Percentiles rank a stretch among this genome's conserved stretches.
Evolutionary conservation across 2,113 vertebrate genomes (phyloP).

Genomic region (Labrus mixtus): DNA sequence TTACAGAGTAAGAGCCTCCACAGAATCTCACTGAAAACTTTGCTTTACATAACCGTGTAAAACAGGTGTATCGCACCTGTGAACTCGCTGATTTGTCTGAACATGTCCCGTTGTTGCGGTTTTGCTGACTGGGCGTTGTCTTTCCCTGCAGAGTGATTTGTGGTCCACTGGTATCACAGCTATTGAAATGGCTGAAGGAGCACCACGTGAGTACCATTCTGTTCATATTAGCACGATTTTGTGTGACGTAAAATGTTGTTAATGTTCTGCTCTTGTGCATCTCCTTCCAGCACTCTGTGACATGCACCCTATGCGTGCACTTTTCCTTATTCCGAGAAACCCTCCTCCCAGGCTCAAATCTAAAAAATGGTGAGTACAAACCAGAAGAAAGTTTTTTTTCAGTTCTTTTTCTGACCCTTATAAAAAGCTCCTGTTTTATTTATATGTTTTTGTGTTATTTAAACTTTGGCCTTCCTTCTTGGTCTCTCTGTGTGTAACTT

Average conservation of each 20-base stretch:
- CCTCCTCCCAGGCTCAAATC: slow-evolving; percentile 98
- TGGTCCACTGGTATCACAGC: slow-evolving; percentile 99
- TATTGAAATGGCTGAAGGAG: slow-evolving; percentile 99
- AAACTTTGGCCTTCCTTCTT: slow-evolving; percentile 1
- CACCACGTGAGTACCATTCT: slow-evolving; percentile 91
- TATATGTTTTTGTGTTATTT: background rate
- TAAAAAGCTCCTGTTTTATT: background rate
- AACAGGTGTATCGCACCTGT: background rate
- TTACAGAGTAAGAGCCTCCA: slow-evolving; percentile 89
- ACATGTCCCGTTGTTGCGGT: too few relatives aligned
- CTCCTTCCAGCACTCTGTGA: slow-evolving; percentile 91
- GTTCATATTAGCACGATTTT: background rate
- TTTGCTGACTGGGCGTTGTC: slow-evolving; percentile 21
- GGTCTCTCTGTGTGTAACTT: background rate
- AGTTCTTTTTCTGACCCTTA: background rate
- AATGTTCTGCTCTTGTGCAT: background rate
- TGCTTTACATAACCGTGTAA: background rate
- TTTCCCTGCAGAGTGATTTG: slow-evolving; percentile 90
- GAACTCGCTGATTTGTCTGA: background rate
- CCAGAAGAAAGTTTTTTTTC: background rate
- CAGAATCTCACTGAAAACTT: too few relatives aligned
- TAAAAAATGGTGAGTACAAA: slow-evolving; percentile 95
- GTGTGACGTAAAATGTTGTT: background rate
- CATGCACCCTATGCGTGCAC: slow-evolving; percentile 99
- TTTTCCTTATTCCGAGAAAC: slow-evolving; percentile 99